Base-by-base conservation (phyloP, 2,888 invertebrate species). In the Hirtodrosophila alboralis region DNA sequence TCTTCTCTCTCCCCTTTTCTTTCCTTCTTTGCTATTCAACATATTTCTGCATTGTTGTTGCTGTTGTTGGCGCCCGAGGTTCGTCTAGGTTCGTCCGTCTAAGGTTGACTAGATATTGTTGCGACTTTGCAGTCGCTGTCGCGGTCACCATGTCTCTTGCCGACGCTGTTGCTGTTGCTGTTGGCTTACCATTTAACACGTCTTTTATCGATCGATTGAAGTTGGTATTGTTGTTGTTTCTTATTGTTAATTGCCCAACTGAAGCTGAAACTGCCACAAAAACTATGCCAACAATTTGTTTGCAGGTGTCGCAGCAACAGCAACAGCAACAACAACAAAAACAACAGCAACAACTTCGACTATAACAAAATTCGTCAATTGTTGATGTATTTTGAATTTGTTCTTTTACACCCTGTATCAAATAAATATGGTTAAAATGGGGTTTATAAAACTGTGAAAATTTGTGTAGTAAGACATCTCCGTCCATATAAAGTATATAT, bases 251-350 rank as follows among this genome's bases (percentile, higher is more conserved):
- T n/a, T n/a, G n/a, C n/a, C n/a, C n/a, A n/a, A n/a, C 18, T 10
- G 18, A 18, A 16, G 28, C 30, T 28, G 31, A 10, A 12, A 23
- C 28, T 47, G 56, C 71, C 30, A 47, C 45, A 51, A 52, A 75
- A 73, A 75, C 62, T 66, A 72, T 62, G 56, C 67, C 73, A 73
- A 33, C 61, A 54, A 75, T 71, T 71, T 75, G 40, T 59, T 41
- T 57, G 40, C 62, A 58, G 66, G 62, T 75, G 76, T 63, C 62
- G 57, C 60, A 13, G 28, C 41, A 45, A 37, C 28, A 45, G 36
- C 49, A 49, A 28, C 21, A 48, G 14, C 14, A 56, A 28, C 36
- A 54, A 43, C 23, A 36, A 18, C 21, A 31, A 18, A 7, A 45
- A 12, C 23, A 38, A 10, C 36, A 54, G 40, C 23, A 36, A 18